A percentile compares a stretch with the other conserved stretches of the same genome.
Evolutionary conservation across 2,113 vertebrate species (phyloP).

Genomic region (Petroica traversi): DNA sequence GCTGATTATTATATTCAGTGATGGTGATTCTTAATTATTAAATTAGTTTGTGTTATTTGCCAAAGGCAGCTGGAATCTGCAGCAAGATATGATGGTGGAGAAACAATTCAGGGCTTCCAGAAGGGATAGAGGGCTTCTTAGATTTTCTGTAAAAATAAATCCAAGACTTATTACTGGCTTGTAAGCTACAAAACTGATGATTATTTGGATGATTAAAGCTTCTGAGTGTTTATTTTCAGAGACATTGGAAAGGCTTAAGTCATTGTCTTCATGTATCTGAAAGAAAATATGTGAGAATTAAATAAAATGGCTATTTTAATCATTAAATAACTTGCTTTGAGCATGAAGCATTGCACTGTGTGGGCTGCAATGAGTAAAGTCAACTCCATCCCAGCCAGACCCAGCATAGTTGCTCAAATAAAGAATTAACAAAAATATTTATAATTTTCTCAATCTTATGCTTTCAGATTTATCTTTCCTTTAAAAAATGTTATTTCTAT

Average conservation of each 20-base stretch:
- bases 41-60: background rate
- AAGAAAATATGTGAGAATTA: background rate
- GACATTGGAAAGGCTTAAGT: background rate
- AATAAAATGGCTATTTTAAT: background rate
- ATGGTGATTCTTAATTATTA: background rate
- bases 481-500: background rate
- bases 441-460: background rate
- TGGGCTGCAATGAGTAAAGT: background rate
- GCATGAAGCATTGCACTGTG: rapidly evolving
- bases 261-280: background rate
- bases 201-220: background rate
- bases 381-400: background rate
- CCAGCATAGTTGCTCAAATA: background rate
- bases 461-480: background rate
- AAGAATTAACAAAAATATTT: background rate
- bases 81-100: background rate
- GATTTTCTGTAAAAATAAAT: background rate
- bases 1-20: background rate
- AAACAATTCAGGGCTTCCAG: background rate
- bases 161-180: background rate
- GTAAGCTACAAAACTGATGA: background rate
- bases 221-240: background rate
- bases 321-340: background rate
- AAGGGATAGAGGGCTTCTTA: background rate
- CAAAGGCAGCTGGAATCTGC: background rate